These are phyloP conservation scores for Torymus auratus DNA, from an alignment of 2,888 invertebrate species.

Conservation along the genomic window DNA sequence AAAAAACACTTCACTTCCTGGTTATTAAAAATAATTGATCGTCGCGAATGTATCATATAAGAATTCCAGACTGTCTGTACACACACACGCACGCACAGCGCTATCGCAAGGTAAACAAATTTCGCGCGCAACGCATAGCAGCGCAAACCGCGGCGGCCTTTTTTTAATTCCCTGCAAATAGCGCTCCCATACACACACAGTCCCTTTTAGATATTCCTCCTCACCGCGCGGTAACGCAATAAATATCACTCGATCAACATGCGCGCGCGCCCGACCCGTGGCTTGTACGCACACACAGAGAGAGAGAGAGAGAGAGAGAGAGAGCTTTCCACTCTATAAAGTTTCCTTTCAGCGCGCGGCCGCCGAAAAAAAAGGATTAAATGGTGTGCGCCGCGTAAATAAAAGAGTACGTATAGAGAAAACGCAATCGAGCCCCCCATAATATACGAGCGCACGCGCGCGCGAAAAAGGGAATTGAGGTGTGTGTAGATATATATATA, in stretches of 20 bases:
- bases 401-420: conserved; percentile 5
- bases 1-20: too few species aligned
- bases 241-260: conserved; percentile 48
- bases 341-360: conserved; percentile 35
- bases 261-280: conserved; percentile 4
- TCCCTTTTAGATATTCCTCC: conserved; percentile 25
- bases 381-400: not conserved
- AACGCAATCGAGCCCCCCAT: conserved; percentile 36
- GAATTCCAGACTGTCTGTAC: not conserved
- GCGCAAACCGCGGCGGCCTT: not conserved
- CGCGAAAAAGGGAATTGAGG: too few species aligned
- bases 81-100: not conserved
- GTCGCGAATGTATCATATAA: not conserved
- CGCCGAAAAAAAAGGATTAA: conserved; percentile 1
- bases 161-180: conserved; percentile 31
- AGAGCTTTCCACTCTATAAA: conserved; percentile 51
- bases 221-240: conserved; percentile 37
- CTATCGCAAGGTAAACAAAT: conserved; percentile 30
- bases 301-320: too few species aligned
- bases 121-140: not conserved
- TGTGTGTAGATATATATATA: too few species aligned
- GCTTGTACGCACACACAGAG: not conserved
- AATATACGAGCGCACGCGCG: conserved; percentile 27
- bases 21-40: not conserved
- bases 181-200: not conserved